These are phyloP conservation scores for Harpagifer antarcticus DNA, from an alignment of 2,797 vertebrate species.

Conservation along the genomic window DNA sequence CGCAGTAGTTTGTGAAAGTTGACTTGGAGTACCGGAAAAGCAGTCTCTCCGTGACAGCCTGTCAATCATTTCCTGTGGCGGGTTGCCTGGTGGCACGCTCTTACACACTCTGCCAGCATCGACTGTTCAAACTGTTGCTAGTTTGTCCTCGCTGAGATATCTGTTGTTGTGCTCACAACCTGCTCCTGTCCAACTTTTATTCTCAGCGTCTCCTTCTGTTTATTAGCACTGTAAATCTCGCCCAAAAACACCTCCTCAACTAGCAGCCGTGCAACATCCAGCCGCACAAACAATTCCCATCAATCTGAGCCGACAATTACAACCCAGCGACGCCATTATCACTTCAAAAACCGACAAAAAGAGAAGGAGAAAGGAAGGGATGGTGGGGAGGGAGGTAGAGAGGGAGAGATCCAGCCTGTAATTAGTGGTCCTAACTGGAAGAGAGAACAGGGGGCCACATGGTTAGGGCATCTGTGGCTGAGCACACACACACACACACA, in stretches of 20 bases:
- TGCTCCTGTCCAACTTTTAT: conserved; percentile 44
- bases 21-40: conserved; percentile 63
- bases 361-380: conserved; percentile 46
- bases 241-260: conserved; percentile 8
- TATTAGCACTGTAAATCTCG: conserved; percentile 39
- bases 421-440: conserved; percentile 82
- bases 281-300: conserved; percentile 27
- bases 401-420: conserved; percentile 71
- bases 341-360: conserved; percentile 68
- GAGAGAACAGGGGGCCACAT: conserved; percentile 81
- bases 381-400: conserved; percentile 42
- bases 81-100: conserved; percentile 38
- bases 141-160: conserved; percentile 47
- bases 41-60: conserved; percentile 53
- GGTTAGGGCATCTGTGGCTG: conserved; percentile 79
- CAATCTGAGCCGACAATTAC: conserved; percentile 45
- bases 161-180: conserved; percentile 49
- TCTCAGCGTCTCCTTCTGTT: conserved; percentile 48
- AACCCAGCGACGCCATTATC: conserved; percentile 55
- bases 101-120: conserved; percentile 45
- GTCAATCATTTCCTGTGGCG: conserved; percentile 68
- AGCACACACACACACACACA: conserved; percentile 45
- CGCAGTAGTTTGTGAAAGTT: conserved; percentile 52
- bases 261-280: not conserved
- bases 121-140: conserved; percentile 42